These are phyloP conservation scores for Macropus fuliginosus DNA, from an alignment of 2,797 vertebrate species.

Conservation along the genomic window DNA sequence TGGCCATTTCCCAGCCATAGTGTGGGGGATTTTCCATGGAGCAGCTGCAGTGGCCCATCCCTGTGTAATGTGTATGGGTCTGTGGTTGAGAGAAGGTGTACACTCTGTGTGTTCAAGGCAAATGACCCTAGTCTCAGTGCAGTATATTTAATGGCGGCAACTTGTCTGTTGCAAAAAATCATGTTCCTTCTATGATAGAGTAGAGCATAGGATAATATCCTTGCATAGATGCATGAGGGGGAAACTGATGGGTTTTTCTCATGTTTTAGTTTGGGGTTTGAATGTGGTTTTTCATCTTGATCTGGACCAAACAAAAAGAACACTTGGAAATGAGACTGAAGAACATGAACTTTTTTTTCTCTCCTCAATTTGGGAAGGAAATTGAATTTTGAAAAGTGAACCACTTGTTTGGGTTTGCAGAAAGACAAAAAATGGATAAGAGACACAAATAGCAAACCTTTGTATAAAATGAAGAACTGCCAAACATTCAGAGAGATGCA, in stretches of 20 bases:
- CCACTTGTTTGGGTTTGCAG: conserved; percentile 28
- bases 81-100: not conserved
- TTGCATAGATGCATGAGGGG: not conserved
- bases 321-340: conserved; percentile 55
- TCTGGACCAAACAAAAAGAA: conserved; percentile 60
- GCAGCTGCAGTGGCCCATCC: not conserved
- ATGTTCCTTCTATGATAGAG: not conserved
- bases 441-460: not conserved
- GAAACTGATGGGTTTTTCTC: not conserved
- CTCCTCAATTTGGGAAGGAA: conserved; percentile 53
- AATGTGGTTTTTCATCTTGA: conserved; percentile 45
- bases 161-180: not conserved
- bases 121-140: not conserved
- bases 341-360: conserved; percentile 39
- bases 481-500: rapidly evolving
- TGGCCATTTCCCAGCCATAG: rapidly evolving
- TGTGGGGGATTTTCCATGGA: not conserved
- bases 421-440: conserved; percentile 43
- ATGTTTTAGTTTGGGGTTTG: not conserved
- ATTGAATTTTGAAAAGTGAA: conserved; percentile 4
- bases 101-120: not conserved
- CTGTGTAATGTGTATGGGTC: not conserved
- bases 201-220: not conserved
- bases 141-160: not conserved
- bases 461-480: conserved; percentile 1